phyloP scores from a whole-genome alignment of 2,113 vertebrate genomes.

The Psilopsiagon aymara region DNA sequence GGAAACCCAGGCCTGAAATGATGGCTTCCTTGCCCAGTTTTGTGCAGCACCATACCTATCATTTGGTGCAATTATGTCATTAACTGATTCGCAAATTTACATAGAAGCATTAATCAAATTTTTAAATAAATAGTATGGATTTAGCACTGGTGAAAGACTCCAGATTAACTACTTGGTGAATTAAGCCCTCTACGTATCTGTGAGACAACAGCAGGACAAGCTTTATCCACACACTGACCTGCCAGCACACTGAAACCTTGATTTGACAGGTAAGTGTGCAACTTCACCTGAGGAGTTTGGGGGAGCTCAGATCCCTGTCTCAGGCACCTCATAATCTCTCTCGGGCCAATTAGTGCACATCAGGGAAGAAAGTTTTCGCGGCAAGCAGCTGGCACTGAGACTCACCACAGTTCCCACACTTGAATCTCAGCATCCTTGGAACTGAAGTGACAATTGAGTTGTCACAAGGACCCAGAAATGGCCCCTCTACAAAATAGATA shows the following conservation, averaged over 20 bases:
- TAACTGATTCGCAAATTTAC: slow-evolving; percentile 48
- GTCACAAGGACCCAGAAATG: not conserved
- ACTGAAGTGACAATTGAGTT: not conserved
- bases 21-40: not conserved
- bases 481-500: not conserved
- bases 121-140: slow-evolving; percentile 55
- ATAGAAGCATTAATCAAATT: slow-evolving; percentile 52
- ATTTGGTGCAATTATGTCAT: slow-evolving; percentile 56
- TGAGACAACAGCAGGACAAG: slow-evolving; percentile 24
- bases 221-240: not conserved
- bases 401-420: not conserved
- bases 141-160: not conserved
- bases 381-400: not conserved
- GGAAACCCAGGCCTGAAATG: not conserved
- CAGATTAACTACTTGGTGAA: slow-evolving; percentile 31
- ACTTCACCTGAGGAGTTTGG: not conserved
- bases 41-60: not conserved
- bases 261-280: not conserved
- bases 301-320: not conserved
- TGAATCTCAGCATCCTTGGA: not conserved
- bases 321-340: not conserved
- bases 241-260: not conserved
- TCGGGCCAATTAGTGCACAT: not conserved
- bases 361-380: not conserved
- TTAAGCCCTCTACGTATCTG: slow-evolving; percentile 12